Percentiles rank a stretch among this genome's conserved stretches.
These are phyloP conservation scores for Tipula unca DNA, from an alignment of 2,888 invertebrate species.

Conservation along the genomic window DNA sequence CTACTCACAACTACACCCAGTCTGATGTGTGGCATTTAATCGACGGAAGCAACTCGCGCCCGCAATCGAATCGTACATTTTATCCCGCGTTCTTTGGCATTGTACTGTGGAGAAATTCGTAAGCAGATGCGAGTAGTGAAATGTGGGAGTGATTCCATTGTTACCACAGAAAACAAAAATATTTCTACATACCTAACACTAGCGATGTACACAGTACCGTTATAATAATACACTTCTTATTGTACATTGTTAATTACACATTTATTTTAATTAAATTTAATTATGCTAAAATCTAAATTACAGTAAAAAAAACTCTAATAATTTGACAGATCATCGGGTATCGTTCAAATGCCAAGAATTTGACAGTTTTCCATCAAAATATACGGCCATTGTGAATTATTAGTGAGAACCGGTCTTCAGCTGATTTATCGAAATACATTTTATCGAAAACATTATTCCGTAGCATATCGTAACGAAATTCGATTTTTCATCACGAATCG, in stretches of 20 bases:
- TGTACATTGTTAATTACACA: not conserved
- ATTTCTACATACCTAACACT: not conserved
- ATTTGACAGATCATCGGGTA: not conserved
- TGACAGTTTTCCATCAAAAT: not conserved
- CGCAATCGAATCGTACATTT: constrained; percentile 68
- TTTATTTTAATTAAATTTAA: not conserved
- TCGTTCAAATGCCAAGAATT: not conserved
- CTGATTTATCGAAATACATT: too few species aligned
- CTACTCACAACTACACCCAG: constrained; percentile 88
- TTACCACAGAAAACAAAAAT: not conserved
- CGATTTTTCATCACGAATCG: too few species aligned
- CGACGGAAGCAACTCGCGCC: constrained; percentile 79
- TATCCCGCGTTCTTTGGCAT: constrained; percentile 60
- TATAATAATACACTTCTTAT: not conserved
- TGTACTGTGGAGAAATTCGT: constrained; percentile 35
- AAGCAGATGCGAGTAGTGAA: not conserved
- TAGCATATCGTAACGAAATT: too few species aligned
- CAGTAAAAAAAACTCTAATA: not conserved
- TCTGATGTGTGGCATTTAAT: constrained; percentile 90
- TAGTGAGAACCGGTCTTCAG: too few species aligned
- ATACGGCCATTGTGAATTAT: not conserved
- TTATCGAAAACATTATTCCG: too few species aligned
- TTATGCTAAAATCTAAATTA: not conserved
- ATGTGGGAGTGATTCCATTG: not conserved
- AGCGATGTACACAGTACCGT: not conserved